A percentile compares a stretch with the other conserved stretches of the same genome.
These are phyloP conservation scores for Entosphenus tridentatus DNA, from an alignment of 2,113 vertebrate species.

Conservation along the genomic window DNA sequence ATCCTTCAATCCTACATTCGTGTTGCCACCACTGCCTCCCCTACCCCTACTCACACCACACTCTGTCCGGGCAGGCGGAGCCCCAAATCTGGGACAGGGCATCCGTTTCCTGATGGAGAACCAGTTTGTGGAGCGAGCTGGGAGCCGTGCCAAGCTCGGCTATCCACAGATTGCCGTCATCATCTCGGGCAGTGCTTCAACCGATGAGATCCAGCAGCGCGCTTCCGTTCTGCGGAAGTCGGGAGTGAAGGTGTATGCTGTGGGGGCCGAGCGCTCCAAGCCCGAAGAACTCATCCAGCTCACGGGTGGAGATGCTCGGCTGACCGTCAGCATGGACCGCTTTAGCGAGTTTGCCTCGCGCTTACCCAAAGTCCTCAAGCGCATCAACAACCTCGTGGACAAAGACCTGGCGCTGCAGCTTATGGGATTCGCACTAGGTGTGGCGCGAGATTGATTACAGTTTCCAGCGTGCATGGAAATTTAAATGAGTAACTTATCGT, in stretches of 20 bases:
- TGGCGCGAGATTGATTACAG: background rate
- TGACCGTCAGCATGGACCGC: no score
- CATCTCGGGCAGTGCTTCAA: slow-evolving; percentile 10
- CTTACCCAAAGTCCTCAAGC: background rate
- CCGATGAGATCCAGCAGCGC: background rate
- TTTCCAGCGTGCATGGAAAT: no score
- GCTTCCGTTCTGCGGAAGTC: background rate
- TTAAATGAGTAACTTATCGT: no score
- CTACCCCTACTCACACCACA: no score
- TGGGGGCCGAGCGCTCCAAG: background rate
- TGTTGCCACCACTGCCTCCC: no score
- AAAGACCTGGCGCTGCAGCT: background rate
- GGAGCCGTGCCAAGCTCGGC: background rate
- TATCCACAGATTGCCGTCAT: slow-evolving; percentile 13
- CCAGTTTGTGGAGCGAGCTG: slow-evolving; percentile 3
- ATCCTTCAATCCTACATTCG: no score
- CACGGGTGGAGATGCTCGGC: no score
- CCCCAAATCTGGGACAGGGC: slow-evolving; percentile 4
- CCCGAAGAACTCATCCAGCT: no score
- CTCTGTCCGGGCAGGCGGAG: background rate
- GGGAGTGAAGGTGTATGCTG: background rate
- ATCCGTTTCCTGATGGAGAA: background rate
- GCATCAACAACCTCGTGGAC: slow-evolving; percentile 4
- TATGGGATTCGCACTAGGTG: slow-evolving; percentile 4
- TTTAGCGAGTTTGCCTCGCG: no score